phyloP scores from a whole-genome alignment of 2,888 invertebrate species.

The Diplazon laetatorius region DNA sequence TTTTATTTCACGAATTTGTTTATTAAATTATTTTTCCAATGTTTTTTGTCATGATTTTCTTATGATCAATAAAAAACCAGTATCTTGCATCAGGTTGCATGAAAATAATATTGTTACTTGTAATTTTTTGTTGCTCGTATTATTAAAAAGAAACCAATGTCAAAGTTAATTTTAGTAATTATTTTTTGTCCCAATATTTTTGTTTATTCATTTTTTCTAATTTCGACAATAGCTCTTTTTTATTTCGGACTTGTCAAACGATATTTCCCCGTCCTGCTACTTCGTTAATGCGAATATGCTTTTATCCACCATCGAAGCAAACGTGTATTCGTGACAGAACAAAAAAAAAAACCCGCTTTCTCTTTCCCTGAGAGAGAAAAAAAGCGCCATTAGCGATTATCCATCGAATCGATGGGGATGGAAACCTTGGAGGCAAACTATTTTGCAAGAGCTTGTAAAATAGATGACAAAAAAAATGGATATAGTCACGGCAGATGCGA shows the following conservation, averaged over 20 bases:
- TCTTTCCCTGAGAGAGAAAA: constrained; percentile 29
- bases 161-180: no score
- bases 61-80: no score
- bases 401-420: constrained; percentile 38
- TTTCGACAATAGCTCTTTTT: not conserved
- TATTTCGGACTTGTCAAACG: not conserved
- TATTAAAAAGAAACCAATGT: no score
- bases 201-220: no score
- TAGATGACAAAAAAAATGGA: constrained; percentile 16
- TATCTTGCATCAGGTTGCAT: no score
- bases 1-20: no score
- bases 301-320: not conserved
- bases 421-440: constrained; percentile 24
- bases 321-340: constrained; percentile 5
- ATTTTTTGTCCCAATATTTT: no score
- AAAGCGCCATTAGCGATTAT: constrained; percentile 20
- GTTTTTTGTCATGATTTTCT: no score
- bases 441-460: constrained; percentile 22
- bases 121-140: no score
- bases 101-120: no score
- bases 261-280: not conserved
- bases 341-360: constrained; percentile 25
- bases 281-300: not conserved
- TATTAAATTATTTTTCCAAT: no score
- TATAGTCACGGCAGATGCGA: constrained; percentile 25